These are phyloP conservation scores for Pantala flavescens DNA, from an alignment of 1,140 invertebrate genomes.

Conservation along the genomic window DNA sequence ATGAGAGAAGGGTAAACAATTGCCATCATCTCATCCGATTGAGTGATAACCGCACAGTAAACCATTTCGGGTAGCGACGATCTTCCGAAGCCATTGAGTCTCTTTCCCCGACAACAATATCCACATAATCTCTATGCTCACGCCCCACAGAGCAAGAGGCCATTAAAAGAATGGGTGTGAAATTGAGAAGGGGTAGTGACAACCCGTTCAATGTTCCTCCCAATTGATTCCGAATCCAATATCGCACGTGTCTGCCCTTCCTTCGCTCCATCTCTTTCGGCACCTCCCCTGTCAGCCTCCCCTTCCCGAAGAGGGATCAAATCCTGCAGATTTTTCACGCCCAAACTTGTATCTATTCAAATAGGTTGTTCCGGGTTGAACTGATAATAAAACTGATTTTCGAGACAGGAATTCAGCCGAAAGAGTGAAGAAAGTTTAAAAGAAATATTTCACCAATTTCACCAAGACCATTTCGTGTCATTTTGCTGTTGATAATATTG, in stretches of 20 bases:
- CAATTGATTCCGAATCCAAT: constrained; percentile 9
- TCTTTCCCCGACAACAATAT: no score
- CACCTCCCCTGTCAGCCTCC: not conserved
- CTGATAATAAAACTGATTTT: no score
- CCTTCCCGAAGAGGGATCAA: not conserved
- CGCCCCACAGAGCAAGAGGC: not conserved
- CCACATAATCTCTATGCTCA: not conserved
- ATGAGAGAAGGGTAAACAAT: not conserved
- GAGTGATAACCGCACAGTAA: not conserved
- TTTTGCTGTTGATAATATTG: no score
- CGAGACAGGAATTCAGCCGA: no score
- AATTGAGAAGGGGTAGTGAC: not conserved
- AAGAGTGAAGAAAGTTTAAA: no score
- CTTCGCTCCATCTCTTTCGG: not conserved
- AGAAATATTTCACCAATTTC: no score
- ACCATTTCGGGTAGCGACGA: not conserved
- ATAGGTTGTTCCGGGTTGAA: no score
- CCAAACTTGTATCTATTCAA: no score
- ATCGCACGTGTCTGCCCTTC: not conserved
- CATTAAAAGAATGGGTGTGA: not conserved
- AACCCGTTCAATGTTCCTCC: constrained; percentile 1
- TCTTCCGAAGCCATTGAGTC: not conserved
- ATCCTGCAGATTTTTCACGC: no score
- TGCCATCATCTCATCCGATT: not conserved
- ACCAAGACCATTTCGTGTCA: no score